Evolutionary conservation across 2,888 invertebrate species (phyloP).

Genomic region (Hoplodrina blanda): DNA sequence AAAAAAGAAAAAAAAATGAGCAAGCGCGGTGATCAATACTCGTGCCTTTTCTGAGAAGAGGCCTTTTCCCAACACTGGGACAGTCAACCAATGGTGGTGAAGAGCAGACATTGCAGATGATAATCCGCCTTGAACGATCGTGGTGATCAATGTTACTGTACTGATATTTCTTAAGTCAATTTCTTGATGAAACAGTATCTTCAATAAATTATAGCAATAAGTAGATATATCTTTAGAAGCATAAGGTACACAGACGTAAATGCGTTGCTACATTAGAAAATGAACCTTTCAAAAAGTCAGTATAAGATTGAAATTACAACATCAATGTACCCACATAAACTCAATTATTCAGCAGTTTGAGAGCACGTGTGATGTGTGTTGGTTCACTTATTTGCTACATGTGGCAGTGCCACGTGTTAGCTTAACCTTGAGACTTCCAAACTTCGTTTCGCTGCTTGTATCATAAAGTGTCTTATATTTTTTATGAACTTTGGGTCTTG

Average conservation of each 20-base stretch:
- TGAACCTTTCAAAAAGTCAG: fast-evolving
- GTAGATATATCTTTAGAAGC: neutral
- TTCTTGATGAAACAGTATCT: too few species aligned
- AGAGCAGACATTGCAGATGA: too few species aligned
- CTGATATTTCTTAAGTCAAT: too few species aligned
- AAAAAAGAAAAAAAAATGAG: too few species aligned
- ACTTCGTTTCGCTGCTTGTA: conserved; percentile 5
- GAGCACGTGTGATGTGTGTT: conserved; percentile 35
- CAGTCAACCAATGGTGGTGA: too few species aligned
- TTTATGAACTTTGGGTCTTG: conserved; percentile 2
- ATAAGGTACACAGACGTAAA: neutral
- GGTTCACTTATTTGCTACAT: conserved; percentile 31
- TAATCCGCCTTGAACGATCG: too few species aligned
- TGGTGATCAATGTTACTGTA: too few species aligned
- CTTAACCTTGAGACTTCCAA: conserved; percentile 31
- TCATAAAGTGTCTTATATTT: neutral
- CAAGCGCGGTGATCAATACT: too few species aligned
- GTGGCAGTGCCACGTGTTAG: conserved; percentile 40
- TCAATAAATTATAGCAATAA: too few species aligned
- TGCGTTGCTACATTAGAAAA: neutral
- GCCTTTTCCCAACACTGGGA: too few species aligned
- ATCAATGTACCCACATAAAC: neutral
- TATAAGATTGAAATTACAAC: conserved; percentile 10
- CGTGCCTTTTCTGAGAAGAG: too few species aligned
- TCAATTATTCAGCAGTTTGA: conserved; percentile 40